Percentiles rank a stretch among this genome's conserved stretches.
Evolutionary conservation across 2,797 vertebrate genomes (phyloP).

Genomic region (Notolabrus celidotus): DNA sequence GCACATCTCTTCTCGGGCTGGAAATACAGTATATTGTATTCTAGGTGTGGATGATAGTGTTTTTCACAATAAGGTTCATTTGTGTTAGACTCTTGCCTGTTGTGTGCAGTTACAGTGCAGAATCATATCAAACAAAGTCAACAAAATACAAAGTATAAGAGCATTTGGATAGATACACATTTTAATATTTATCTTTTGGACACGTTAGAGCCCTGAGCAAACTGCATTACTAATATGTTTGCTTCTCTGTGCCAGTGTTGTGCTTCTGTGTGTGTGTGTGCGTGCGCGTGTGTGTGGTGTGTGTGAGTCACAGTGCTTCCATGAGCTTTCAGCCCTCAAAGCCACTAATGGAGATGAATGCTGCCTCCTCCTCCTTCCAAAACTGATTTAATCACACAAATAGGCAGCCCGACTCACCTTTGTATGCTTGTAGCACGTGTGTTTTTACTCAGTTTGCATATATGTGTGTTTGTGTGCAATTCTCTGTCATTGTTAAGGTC

Average conservation of each 20-base stretch:
- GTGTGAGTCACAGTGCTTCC: conserved; percentile 54
- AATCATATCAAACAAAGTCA: conserved; percentile 15
- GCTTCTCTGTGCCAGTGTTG: conserved; percentile 39
- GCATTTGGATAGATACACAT: conserved; percentile 20
- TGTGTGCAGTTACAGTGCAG: conserved; percentile 4
- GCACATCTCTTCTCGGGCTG: conserved; percentile 13
- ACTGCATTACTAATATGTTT: conserved; percentile 53
- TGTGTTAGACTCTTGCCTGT: background rate
- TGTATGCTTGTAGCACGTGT: conserved; percentile 18
- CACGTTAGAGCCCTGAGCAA: conserved; percentile 47
- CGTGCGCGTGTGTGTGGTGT: conserved; percentile 20
- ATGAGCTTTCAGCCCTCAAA: conserved; percentile 41
- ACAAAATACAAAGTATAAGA: conserved; percentile 19
- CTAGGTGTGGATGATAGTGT: conserved; percentile 1
- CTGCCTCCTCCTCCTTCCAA: conserved; percentile 56
- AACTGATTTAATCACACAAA: conserved; percentile 77
- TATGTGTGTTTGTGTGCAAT: conserved; percentile 9
- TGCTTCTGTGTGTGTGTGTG: conserved; percentile 24
- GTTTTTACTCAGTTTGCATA: background rate
- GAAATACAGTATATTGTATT: conserved; percentile 13
- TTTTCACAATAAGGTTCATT: conserved; percentile 7
- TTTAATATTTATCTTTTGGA: conserved; percentile 40
- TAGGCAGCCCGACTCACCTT: conserved; percentile 47
- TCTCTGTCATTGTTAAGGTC: conserved; percentile 25
- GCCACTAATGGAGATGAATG: conserved; percentile 64